Conservation (phyloP, 2,113 vertebrate genomes). For the Chauna torquata region DNA sequence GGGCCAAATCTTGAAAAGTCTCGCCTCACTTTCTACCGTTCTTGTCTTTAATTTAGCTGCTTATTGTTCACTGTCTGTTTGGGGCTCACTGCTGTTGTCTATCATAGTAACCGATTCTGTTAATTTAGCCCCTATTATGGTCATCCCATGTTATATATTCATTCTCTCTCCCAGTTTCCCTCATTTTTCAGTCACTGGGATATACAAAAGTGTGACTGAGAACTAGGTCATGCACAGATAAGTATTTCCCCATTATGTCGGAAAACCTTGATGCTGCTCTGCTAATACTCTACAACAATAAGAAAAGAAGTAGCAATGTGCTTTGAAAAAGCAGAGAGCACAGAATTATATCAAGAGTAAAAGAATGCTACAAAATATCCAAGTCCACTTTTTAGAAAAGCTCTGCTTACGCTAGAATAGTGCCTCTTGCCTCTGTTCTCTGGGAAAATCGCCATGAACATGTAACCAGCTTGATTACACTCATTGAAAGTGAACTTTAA, state of each 20-base stretch:
- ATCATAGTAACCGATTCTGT: not conserved
- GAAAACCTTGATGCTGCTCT: not conserved
- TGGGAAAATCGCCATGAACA: not conserved
- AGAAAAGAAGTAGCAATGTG: accelerated
- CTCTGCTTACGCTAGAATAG: not conserved
- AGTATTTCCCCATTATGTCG: not conserved
- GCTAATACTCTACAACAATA: not conserved
- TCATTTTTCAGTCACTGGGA: not conserved
- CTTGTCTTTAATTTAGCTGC: not conserved
- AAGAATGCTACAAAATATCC: not conserved
- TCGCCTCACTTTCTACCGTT: not conserved
- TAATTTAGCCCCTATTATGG: not conserved
- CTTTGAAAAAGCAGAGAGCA: not conserved
- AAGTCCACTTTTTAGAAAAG: not conserved
- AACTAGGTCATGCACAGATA: not conserved
- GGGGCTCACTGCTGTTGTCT: not conserved
- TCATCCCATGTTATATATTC: not conserved
- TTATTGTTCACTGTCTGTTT: not conserved
- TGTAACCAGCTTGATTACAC: not conserved
- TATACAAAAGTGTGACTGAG: not conserved
- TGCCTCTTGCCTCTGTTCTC: not conserved
- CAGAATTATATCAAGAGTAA: not conserved
- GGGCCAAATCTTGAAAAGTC: not conserved
- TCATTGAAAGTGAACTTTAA: not conserved
- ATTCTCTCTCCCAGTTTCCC: not conserved